A percentile compares a stretch with the other conserved stretches of the same genome.
Evolutionary conservation across 1,140 invertebrate species (phyloP).

Genomic region (Formica selysi): DNA sequence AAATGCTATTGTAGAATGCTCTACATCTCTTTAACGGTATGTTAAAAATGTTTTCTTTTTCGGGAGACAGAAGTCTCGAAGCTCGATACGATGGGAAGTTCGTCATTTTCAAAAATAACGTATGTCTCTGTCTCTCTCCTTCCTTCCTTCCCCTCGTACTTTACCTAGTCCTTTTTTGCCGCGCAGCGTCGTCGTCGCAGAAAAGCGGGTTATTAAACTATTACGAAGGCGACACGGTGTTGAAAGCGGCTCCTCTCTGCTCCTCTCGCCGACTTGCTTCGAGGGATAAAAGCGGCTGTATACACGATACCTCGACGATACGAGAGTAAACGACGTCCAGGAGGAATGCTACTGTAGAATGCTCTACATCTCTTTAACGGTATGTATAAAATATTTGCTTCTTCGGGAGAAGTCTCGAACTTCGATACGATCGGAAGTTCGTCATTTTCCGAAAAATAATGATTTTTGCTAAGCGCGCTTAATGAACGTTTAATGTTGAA

Average conservation of each 20-base stretch:
- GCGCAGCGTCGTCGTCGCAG: slow-evolving; percentile 40
- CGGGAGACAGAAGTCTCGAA: not conserved
- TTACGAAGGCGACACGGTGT: slow-evolving; percentile 54
- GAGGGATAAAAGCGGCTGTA: slow-evolving; percentile 44
- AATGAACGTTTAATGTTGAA: not conserved
- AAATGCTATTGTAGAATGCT: not conserved
- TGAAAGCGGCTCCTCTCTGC: slow-evolving; percentile 41
- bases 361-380: slow-evolving; percentile 6
- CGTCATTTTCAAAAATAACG: not conserved
- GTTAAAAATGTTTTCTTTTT: not conserved
- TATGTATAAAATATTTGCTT: not conserved
- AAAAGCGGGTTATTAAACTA: slow-evolving; percentile 61
- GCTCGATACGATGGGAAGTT: not conserved
- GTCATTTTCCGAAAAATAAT: not conserved
- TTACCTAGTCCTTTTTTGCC: slow-evolving; percentile 23
- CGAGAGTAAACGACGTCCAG: not conserved
- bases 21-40: slow-evolving; percentile 22
- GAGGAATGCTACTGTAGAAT: not conserved
- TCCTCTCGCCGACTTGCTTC: slow-evolving; percentile 16
- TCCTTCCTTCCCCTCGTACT: not conserved
- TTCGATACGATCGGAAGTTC: not conserved
- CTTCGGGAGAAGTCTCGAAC: not conserved
- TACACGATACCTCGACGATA: slow-evolving; percentile 50
- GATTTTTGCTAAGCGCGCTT: not conserved
- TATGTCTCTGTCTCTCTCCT: not conserved